Conservation (phyloP, 2,888 invertebrate genomes). For the Eubasilissa splendida region DNA sequence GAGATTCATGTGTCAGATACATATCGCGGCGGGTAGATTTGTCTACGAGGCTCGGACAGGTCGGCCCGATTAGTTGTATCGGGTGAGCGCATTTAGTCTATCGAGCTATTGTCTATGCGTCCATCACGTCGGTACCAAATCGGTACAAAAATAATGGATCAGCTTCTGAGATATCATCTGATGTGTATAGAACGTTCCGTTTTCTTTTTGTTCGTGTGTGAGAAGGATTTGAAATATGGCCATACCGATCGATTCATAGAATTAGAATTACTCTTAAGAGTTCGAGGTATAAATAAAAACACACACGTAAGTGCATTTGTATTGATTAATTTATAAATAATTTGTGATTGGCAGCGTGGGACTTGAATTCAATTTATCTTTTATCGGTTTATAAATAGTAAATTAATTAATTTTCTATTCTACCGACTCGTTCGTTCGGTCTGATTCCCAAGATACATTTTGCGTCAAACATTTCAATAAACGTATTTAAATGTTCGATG, state of each 20-base stretch:
- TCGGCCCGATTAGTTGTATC: conserved; percentile 33
- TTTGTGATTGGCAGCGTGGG: conserved; percentile 31
- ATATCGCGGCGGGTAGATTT: conserved; percentile 34
- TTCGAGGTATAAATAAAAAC: not conserved
- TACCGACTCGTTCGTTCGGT: too few relatives aligned
- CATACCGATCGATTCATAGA: not conserved
- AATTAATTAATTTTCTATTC: too few relatives aligned
- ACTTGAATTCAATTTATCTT: not conserved
- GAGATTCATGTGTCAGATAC: conserved; percentile 37
- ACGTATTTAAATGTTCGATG: not conserved
- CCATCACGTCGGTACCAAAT: conserved; percentile 28
- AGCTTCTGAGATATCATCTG: conserved; percentile 33
- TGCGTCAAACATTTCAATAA: not conserved
- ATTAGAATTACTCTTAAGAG: conserved; percentile 18
- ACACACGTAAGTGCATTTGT: not conserved
- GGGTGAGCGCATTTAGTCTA: conserved; percentile 29
- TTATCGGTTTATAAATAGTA: not conserved
- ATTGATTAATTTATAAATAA: conserved; percentile 9
- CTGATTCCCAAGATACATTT: not conserved
- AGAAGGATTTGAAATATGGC: conserved; percentile 13
- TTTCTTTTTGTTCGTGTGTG: conserved; percentile 13
- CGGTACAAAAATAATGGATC: conserved; percentile 41
- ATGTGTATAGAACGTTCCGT: conserved; percentile 17
- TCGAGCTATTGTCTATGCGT: conserved; percentile 35
- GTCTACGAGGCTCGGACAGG: conserved; percentile 27